phyloP scores from a whole-genome alignment of 2,113 vertebrate species.

The Enhydra lutris region DNA sequence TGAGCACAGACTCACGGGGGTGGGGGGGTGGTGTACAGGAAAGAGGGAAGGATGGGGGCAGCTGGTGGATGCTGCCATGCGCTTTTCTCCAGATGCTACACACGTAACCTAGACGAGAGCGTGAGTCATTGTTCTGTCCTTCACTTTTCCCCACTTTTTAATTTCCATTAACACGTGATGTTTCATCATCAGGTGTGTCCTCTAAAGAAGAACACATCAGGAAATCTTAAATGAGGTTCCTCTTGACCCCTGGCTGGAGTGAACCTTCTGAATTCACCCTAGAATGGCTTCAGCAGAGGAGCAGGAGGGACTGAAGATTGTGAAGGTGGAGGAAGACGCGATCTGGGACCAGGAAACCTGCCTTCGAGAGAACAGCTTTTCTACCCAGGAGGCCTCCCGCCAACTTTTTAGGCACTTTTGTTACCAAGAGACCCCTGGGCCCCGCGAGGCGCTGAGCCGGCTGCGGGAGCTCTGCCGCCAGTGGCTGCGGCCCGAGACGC shows the following conservation, averaged over 20 bases:
- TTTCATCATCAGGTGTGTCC: not conserved
- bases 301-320: not conserved
- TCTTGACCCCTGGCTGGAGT: not conserved
- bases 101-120: not conserved
- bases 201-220: not conserved
- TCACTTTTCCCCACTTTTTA: not conserved
- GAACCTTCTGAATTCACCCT: not conserved
- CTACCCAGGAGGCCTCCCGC: conserved; percentile 4
- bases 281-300: not conserved
- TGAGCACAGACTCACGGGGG: not conserved
- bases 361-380: not conserved
- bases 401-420: conserved; percentile 46
- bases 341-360: not conserved
- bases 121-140: not conserved
- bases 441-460: not conserved
- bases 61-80: not conserved
- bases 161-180: not conserved
- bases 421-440: conserved; percentile 17
- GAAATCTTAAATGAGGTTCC: not conserved
- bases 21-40: not conserved
- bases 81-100: not conserved
- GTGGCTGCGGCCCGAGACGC: not conserved
- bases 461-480: not conserved
- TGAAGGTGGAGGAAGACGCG: conserved; percentile 5
- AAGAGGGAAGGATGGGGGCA: not conserved